A percentile compares a stretch with the other conserved stretches of the same genome.
Conservation (phyloP, 1,140 invertebrate genomes). For the Saccostrea cuccullata region DNA sequence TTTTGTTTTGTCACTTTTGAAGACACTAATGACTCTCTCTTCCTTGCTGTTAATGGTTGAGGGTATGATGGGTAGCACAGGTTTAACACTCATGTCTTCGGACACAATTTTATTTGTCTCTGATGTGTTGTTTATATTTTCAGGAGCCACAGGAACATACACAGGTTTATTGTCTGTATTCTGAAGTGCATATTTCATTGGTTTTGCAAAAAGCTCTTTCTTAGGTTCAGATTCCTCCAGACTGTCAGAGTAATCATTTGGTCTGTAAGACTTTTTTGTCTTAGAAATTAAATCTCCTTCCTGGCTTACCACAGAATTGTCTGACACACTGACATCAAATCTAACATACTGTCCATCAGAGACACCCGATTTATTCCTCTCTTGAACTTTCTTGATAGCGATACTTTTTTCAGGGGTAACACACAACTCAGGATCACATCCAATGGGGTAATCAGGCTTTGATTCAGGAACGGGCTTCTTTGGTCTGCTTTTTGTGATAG, state of each 20-base stretch:
- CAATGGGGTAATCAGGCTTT: slow-evolving; percentile 38
- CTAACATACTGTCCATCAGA: slow-evolving; percentile 56
- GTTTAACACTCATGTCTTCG: neutral
- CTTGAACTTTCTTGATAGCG: neutral
- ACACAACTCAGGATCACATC: slow-evolving; percentile 54
- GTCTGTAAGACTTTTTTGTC: slow-evolving; percentile 57
- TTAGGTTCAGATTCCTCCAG: slow-evolving; percentile 37
- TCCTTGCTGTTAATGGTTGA: neutral
- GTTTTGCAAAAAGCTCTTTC: slow-evolving; percentile 23
- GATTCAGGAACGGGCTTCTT: neutral
- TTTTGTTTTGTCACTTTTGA: neutral
- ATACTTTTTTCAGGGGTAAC: slow-evolving; percentile 60
- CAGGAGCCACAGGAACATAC: slow-evolving; percentile 28
- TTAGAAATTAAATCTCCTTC: slow-evolving; percentile 29
- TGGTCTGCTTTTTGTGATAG: neutral
- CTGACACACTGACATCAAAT: slow-evolving; percentile 61
- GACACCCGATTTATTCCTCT: slow-evolving; percentile 1
- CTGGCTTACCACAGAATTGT: slow-evolving; percentile 34
- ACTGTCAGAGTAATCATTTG: slow-evolving; percentile 54
- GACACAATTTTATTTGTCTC: slow-evolving; percentile 19
- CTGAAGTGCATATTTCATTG: slow-evolving; percentile 49
- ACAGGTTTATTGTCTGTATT: slow-evolving; percentile 46
- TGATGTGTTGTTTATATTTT: neutral
- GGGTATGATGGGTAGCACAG: slow-evolving; percentile 3
- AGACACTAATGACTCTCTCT: neutral